A percentile compares a stretch with the other conserved stretches of the same genome.
Evolutionary conservation across 2,113 vertebrate species (phyloP).

Genomic region (Rhinopomastus cyanomelas): DNA sequence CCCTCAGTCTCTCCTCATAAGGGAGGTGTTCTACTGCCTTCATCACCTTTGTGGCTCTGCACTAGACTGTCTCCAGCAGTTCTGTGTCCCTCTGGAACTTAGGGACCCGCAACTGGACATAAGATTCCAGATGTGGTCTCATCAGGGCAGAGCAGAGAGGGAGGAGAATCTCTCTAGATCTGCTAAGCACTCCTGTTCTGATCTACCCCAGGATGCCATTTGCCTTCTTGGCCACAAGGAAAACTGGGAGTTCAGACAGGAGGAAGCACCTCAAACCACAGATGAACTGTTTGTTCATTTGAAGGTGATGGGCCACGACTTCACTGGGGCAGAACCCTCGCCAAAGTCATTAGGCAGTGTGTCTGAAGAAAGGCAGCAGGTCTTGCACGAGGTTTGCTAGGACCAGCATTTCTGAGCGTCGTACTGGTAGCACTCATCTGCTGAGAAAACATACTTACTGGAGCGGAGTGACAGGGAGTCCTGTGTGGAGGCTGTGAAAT

Average conservation of each 20-base stretch:
- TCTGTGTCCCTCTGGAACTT: no score
- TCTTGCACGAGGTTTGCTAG: neutral
- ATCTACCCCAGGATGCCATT: no score
- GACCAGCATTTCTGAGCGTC: slow-evolving; percentile 15
- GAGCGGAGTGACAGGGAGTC: neutral
- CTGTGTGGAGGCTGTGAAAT: slow-evolving; percentile 28
- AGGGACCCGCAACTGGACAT: no score
- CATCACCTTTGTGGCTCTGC: no score
- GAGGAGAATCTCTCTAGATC: no score
- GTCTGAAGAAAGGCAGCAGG: neutral
- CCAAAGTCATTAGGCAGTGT: neutral
- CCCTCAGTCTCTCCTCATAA: no score
- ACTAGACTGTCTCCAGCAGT: no score
- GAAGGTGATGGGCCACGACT: slow-evolving; percentile 46
- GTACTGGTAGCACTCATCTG: neutral
- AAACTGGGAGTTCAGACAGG: slow-evolving; percentile 23
- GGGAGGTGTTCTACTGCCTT: no score
- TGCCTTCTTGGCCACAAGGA: no score
- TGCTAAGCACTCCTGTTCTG: no score
- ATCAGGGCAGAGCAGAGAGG: no score
- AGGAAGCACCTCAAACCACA: slow-evolving; percentile 50
- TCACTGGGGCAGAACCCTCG: slow-evolving; percentile 21
- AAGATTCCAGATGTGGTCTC: no score
- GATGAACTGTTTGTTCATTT: slow-evolving; percentile 48
- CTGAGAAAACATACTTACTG: neutral